phyloP scores from a whole-genome alignment of 2,888 invertebrate species.

The Erpobdella octoculata region DNA sequence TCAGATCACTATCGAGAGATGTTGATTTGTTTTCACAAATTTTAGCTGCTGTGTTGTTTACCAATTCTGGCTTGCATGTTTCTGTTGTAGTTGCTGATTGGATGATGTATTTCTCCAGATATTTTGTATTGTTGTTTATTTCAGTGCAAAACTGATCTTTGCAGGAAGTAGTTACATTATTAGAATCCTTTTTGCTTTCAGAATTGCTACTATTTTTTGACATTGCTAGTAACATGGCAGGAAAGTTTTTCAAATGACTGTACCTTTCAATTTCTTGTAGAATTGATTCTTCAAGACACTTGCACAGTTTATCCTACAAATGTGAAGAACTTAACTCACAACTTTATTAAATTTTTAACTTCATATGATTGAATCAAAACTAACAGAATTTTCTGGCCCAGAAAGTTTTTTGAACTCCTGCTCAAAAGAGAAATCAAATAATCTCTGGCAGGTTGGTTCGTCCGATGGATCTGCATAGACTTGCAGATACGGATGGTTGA shows the following conservation, averaged over 20 bases:
- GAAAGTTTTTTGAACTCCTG: constrained; percentile 42
- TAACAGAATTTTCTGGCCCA: not conserved
- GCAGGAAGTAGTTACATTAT: not conserved
- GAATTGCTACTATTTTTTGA: not conserved
- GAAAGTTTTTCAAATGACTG: not conserved
- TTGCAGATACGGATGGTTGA: constrained; percentile 52
- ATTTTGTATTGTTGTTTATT: too few species aligned
- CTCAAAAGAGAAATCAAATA: constrained; percentile 51
- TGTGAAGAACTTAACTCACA: not conserved
- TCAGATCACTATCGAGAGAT: not conserved
- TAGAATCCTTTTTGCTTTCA: not conserved
- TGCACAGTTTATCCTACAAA: constrained; percentile 11
- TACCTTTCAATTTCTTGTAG: not conserved
- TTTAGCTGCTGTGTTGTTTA: not conserved
- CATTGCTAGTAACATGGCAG: not conserved
- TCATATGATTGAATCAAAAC: not conserved
- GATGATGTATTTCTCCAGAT: too few species aligned
- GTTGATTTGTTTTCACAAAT: not conserved
- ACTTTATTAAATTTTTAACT: not conserved
- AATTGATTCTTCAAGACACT: not conserved
- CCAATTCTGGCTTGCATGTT: too few species aligned
- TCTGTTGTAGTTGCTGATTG: too few species aligned
- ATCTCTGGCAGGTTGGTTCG: constrained; percentile 45
- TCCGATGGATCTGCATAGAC: constrained; percentile 53
- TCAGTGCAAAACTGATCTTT: too few species aligned